Percentiles rank a stretch among this genome's conserved stretches.
phyloP scores from a whole-genome alignment of 2,888 invertebrate species.

The Andrena bucephala region DNA sequence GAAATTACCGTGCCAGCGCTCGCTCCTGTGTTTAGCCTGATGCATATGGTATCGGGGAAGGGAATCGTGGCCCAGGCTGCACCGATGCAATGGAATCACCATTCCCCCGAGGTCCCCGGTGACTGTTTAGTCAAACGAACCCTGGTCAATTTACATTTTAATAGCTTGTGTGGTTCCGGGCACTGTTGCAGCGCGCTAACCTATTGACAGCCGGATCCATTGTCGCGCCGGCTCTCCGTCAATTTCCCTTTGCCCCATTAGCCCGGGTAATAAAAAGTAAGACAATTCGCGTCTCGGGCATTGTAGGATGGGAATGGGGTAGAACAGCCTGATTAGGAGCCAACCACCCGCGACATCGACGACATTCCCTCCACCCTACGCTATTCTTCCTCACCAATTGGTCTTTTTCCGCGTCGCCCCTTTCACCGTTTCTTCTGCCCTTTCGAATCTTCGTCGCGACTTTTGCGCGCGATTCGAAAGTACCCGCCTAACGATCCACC shows the following conservation, averaged over 20 bases:
- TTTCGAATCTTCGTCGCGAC: slow-evolving; percentile 32
- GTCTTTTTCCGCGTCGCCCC: slow-evolving; percentile 14
- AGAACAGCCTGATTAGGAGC: slow-evolving; percentile 62
- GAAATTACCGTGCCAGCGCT: neutral
- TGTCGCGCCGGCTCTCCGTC: slow-evolving; percentile 8
- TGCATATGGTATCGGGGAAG: neutral
- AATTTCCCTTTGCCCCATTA: neutral
- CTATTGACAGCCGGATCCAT: slow-evolving; percentile 43
- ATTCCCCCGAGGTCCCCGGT: slow-evolving; percentile 65
- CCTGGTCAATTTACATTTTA: slow-evolving; percentile 82
- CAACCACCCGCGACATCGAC: slow-evolving; percentile 68
- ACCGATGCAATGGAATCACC: slow-evolving; percentile 41
- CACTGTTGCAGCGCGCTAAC: slow-evolving; percentile 38
- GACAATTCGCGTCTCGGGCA: slow-evolving; percentile 35
- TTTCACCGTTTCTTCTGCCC: slow-evolving; percentile 40
- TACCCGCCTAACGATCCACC: slow-evolving; percentile 64
- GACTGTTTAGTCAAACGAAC: slow-evolving; percentile 82
- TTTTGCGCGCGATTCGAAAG: slow-evolving; percentile 57
- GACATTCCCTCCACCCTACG: slow-evolving; percentile 32
- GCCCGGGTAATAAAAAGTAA: slow-evolving; percentile 53
- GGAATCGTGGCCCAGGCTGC: slow-evolving; percentile 33
- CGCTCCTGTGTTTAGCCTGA: slow-evolving; percentile 21
- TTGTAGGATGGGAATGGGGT: neutral
- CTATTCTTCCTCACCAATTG: slow-evolving; percentile 20
- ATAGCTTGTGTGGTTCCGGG: slow-evolving; percentile 66